phyloP scores from a whole-genome alignment of 37 sponge, comb jelly and placozoan species.

The Spongia lamella region DNA sequence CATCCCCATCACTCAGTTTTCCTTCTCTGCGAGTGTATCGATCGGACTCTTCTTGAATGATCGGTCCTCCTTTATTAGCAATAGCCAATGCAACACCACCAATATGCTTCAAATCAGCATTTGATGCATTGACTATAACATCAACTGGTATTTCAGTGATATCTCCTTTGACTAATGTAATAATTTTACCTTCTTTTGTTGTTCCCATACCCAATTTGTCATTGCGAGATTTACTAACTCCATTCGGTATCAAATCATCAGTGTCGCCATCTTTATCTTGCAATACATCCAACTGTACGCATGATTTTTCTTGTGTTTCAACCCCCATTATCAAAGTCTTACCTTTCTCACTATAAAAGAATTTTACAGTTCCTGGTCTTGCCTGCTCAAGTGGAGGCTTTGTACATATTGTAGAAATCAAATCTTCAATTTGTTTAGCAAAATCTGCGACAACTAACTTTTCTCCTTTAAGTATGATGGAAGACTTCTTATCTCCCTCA shows the following conservation, averaged over 20 bases:
- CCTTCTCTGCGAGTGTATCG: constrained; percentile 12
- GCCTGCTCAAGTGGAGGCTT: not conserved
- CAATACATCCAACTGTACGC: constrained; percentile 18
- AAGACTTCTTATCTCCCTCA: not conserved
- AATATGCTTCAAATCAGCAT: constrained; percentile 54
- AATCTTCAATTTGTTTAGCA: not conserved
- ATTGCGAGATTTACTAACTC: not conserved
- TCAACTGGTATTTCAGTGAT: constrained; percentile 59
- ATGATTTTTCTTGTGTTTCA: constrained; percentile 13
- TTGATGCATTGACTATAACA: constrained; percentile 79
- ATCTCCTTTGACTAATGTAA: constrained; percentile 50
- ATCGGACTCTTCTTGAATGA: constrained; percentile 46
- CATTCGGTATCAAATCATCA: not conserved
- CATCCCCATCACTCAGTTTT: constrained; percentile 45
- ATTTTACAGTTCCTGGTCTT: constrained; percentile 36
- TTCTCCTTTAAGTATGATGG: constrained; percentile 10
- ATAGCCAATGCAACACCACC: constrained; percentile 62
- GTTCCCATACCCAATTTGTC: constrained; percentile 8
- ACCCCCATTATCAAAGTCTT: constrained; percentile 17
- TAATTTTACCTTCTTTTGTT: constrained; percentile 9
- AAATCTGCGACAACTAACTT: not conserved
- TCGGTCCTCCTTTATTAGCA: constrained; percentile 55
- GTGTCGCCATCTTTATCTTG: not conserved
- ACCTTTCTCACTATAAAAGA: constrained; percentile 22
- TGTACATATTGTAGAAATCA: constrained; percentile 1